These are phyloP conservation scores for Rosalia funebris DNA, from an alignment of 2,888 invertebrate species.

Conservation along the genomic window DNA sequence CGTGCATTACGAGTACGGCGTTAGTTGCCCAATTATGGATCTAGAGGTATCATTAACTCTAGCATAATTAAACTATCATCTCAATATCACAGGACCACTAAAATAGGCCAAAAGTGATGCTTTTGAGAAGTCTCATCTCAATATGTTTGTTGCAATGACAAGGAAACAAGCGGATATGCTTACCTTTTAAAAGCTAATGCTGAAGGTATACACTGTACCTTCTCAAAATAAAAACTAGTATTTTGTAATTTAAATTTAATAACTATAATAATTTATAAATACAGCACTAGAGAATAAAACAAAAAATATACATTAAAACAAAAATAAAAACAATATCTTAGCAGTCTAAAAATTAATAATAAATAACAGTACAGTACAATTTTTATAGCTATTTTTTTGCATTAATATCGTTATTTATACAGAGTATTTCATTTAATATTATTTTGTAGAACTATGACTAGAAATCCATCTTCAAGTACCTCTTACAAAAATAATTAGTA, in stretches of 20 bases:
- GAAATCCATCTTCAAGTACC: conserved; percentile 51
- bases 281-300: conserved; percentile 57
- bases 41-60: too few species aligned
- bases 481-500: conserved; percentile 48
- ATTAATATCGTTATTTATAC: conserved; percentile 48
- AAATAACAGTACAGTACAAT: conserved; percentile 49
- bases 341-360: conserved; percentile 56
- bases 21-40: too few species aligned
- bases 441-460: conserved; percentile 51
- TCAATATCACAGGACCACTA: too few species aligned
- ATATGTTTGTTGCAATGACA: too few species aligned
- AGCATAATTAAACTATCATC: too few species aligned
- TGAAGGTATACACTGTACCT: too few species aligned
- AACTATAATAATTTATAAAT: conserved; percentile 59
- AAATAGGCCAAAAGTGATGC: too few species aligned
- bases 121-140: too few species aligned
- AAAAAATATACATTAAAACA: conserved; percentile 54
- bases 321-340: conserved; percentile 53
- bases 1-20: too few species aligned
- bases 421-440: conserved; percentile 46
- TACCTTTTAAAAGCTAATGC: too few species aligned
- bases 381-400: conserved; percentile 45
- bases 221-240: conserved; percentile 5
- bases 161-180: too few species aligned
- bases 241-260: conserved; percentile 50